phyloP scores from a whole-genome alignment of 92 coral and sea anemone species.

The Desmophyllum pertusum region DNA sequence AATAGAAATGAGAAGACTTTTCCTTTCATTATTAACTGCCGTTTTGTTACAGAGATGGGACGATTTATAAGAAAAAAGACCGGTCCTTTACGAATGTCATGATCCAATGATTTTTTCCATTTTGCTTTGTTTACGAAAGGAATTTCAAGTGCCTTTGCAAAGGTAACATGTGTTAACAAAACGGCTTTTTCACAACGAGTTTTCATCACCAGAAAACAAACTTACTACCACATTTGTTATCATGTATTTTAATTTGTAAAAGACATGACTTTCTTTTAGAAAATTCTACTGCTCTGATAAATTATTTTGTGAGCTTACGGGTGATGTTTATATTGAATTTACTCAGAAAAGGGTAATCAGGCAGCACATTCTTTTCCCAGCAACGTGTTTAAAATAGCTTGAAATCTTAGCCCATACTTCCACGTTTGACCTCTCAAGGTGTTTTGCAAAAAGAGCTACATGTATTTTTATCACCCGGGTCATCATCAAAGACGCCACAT shows the following conservation, averaged over 20 bases:
- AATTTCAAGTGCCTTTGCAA: neutral
- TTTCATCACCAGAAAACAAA: neutral
- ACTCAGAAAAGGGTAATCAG: neutral
- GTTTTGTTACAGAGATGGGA: neutral
- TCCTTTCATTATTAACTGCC: neutral
- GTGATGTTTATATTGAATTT: neutral
- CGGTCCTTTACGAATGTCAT: neutral
- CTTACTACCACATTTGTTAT: neutral
- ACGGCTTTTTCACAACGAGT: neutral
- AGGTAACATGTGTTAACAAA: neutral
- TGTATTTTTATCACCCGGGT: neutral
- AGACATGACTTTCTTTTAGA: neutral
- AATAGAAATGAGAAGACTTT: neutral
- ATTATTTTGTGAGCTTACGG: neutral
- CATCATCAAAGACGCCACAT: neutral
- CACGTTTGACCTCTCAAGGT: slow-evolving; percentile 15
- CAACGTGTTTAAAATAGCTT: slow-evolving; percentile 17
- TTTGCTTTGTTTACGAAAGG: neutral
- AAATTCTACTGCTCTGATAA: too few species aligned
- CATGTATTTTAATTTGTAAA: neutral
- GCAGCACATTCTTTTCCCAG: slow-evolving; percentile 11
- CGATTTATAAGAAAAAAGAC: neutral
- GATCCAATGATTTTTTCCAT: neutral
- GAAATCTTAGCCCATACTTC: slow-evolving; percentile 19
- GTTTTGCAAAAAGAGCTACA: neutral